Percentiles rank a stretch among this genome's conserved stretches.
These are phyloP conservation scores for Diplogasteroides magnus DNA, from an alignment of 1,140 invertebrate genomes.

Conservation along the genomic window DNA sequence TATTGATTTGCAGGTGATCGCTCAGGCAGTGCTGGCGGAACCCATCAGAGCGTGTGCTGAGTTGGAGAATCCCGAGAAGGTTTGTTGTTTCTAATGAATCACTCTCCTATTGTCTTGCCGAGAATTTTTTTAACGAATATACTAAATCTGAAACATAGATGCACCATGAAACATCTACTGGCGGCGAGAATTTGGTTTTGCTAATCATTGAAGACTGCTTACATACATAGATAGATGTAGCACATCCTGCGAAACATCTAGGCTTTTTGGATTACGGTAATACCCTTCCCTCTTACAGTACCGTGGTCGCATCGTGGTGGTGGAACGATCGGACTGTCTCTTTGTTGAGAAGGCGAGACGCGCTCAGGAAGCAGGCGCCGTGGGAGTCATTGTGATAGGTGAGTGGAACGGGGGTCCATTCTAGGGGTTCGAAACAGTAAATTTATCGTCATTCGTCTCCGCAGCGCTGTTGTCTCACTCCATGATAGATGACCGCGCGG, in stretches of 20 bases:
- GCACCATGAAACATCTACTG: background rate
- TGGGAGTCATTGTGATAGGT: slow-evolving; percentile 76
- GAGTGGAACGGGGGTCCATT: too few species aligned
- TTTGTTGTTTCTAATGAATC: background rate
- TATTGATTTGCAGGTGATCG: slow-evolving; percentile 54
- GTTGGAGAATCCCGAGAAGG: slow-evolving; percentile 63
- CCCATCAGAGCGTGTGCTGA: slow-evolving; percentile 69
- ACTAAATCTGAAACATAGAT: background rate
- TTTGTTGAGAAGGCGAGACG: slow-evolving; percentile 81
- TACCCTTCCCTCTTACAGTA: slow-evolving; percentile 1
- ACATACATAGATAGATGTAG: too few species aligned
- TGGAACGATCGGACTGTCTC: slow-evolving; percentile 83
- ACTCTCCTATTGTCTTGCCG: too few species aligned
- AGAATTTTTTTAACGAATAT: background rate
- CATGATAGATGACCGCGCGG: too few species aligned
- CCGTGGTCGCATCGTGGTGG: slow-evolving; percentile 73
- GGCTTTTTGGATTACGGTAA: too few species aligned
- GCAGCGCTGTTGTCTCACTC: too few species aligned
- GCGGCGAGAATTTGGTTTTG: too few species aligned
- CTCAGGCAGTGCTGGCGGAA: slow-evolving; percentile 64
- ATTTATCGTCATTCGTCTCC: too few species aligned
- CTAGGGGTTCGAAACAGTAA: too few species aligned
- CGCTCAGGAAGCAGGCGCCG: slow-evolving; percentile 74
- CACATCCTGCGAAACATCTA: too few species aligned
- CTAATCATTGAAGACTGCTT: background rate